Evolutionary conservation across 2,113 vertebrate species (phyloP).

Genomic region (Sciurus niger): DNA sequence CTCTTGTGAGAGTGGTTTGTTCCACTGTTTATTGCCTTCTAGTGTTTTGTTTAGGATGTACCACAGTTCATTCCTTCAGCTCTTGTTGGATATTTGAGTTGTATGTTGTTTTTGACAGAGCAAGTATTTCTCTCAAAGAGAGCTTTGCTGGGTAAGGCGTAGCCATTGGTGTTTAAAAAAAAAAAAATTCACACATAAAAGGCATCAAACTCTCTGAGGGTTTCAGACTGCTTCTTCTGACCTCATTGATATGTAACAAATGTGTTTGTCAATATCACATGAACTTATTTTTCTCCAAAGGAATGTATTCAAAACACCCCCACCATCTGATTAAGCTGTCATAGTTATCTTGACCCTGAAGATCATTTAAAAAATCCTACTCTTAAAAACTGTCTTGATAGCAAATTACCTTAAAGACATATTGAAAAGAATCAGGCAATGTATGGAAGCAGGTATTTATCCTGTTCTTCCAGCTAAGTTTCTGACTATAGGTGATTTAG

Average conservation of each 20-base stretch:
- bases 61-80: background rate
- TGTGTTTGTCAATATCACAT: background rate
- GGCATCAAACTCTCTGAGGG: background rate
- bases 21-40: background rate
- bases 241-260: constrained; percentile 5
- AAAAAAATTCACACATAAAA: background rate
- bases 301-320: background rate
- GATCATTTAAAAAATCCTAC: constrained; percentile 18
- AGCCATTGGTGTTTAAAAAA: background rate
- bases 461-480: background rate
- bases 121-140: background rate
- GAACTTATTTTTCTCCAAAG: constrained; percentile 10
- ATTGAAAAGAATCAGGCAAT: background rate
- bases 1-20: background rate
- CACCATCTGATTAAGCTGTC: constrained; percentile 59
- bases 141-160: background rate
- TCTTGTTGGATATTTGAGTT: background rate
- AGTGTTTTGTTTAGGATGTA: background rate
- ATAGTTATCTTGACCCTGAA: constrained; percentile 6
- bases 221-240: constrained; percentile 24
- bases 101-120: background rate
- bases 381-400: constrained; percentile 17
- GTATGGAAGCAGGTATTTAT: background rate
- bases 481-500: constrained; percentile 8
- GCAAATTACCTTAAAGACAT: background rate